Evolutionary conservation across 2,888 invertebrate genomes (phyloP).

Genomic region (Pomacea canaliculata): DNA sequence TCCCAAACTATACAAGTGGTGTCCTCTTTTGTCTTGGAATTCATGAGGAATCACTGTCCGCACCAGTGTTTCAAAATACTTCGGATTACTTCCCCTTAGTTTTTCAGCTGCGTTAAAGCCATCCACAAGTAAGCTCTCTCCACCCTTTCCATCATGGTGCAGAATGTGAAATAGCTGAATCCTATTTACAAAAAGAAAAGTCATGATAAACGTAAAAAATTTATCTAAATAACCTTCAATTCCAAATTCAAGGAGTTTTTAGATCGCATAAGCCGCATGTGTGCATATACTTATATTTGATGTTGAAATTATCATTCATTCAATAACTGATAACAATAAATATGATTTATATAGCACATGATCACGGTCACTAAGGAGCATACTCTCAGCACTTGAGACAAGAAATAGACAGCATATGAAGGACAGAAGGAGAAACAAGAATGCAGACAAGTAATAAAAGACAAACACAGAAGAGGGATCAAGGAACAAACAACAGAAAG

Average conservation of each 20-base stretch:
- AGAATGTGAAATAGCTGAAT: constrained; percentile 77
- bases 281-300: too few species aligned
- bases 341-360: too few species aligned
- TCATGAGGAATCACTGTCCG: constrained; percentile 74
- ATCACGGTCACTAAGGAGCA: too few species aligned
- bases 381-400: too few species aligned
- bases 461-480: too few species aligned
- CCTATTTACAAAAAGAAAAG: constrained; percentile 21
- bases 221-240: background rate
- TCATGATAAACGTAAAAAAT: background rate
- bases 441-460: too few species aligned
- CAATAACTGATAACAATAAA: too few species aligned
- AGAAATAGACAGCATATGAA: too few species aligned
- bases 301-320: too few species aligned
- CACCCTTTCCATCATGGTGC: constrained; percentile 76
- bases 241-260: background rate
- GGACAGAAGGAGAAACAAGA: too few species aligned
- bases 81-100: constrained; percentile 73
- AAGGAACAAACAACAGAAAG: too few species aligned
- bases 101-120: constrained; percentile 78
- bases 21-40: constrained; percentile 67
- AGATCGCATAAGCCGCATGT: background rate
- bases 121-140: constrained; percentile 82
- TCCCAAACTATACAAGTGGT: constrained; percentile 39
- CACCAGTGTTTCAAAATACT: constrained; percentile 76